Percentiles rank a stretch among this genome's conserved stretches.
These are phyloP conservation scores for Lissonota sp. DNA, from an alignment of 2,888 invertebrate genomes.

Conservation along the genomic window DNA sequence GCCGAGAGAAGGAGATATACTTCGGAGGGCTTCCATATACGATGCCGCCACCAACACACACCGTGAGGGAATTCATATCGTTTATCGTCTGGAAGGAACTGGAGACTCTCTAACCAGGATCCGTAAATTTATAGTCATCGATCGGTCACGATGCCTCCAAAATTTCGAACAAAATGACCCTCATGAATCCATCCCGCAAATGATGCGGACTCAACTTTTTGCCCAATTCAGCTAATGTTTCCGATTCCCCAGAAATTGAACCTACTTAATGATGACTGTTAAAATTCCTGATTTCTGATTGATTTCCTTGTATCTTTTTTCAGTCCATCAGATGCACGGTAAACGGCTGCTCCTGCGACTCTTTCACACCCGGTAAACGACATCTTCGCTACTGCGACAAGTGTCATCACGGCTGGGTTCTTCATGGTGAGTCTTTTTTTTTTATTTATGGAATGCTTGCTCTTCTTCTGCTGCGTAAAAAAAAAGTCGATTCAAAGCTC, in stretches of 20 bases:
- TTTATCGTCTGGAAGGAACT: conserved; percentile 63
- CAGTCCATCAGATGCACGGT: conserved; percentile 89
- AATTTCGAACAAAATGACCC: background rate
- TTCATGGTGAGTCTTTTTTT: conserved; percentile 87
- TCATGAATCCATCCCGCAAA: no score
- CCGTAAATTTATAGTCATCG: conserved; percentile 53
- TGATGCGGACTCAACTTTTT: no score
- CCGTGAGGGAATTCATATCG: conserved; percentile 58
- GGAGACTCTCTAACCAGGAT: conserved; percentile 38
- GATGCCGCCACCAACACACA: conserved; percentile 7
- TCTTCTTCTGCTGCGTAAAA: background rate
- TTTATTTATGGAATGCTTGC: conserved; percentile 11
- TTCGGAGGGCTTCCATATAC: conserved; percentile 14
- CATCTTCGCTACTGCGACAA: conserved; percentile 89
- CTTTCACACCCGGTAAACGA: conserved; percentile 88
- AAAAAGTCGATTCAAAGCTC: conserved; percentile 3
- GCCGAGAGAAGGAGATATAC: conserved; percentile 40
- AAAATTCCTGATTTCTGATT: background rate
- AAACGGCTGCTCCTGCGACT: conserved; percentile 88
- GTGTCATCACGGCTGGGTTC: conserved; percentile 91
- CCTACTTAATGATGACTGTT: no score
- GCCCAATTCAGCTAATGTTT: background rate
- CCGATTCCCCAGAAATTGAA: no score
- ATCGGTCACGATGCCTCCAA: conserved; percentile 31
- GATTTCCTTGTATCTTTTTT: conserved; percentile 72